Base-by-base conservation (phyloP, 2,888 invertebrate species). In the Microctonus brassicae region DNA sequence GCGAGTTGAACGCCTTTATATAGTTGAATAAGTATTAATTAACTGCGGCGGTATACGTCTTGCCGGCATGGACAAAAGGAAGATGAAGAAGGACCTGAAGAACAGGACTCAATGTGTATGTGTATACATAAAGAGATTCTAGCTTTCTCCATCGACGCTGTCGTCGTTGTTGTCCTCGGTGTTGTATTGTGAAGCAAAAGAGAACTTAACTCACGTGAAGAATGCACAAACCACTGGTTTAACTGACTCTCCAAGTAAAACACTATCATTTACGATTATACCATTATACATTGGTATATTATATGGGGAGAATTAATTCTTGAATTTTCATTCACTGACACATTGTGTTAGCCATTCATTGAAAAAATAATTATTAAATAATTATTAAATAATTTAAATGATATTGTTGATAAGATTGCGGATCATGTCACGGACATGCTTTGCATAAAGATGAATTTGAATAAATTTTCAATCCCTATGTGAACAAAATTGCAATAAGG, bases 1-100 rank as follows among this genome's bases (percentile, higher is more conserved):
- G 57, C 33, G 52, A 73, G 75, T 69, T 66, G 73, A 72, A 72
- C 47, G 66, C 39, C 33, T 66, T 61, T 72, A 64, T 70, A 61
- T 60, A 62, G 65, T 47, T 53, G 70, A 76, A 77, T 72, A 60
- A 73, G 74, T 76, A 77, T 77, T 77, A 77, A 77, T 77, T 77
- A 77, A 77, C 53, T 61, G 58, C 68, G 58, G 76, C 53, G 29
- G 65, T 65, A 29, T 64, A 26, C 52, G 47, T 20, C 13, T 33
- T 53, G 47, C 7, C 24, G 57, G 11, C 26, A 24, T 24, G 26
- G 24, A 57, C 26, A 53, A 24, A 53, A 53, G 53, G 53, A 53
- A 57, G 26, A 57, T 57, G n/a, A 57, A 57, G 26, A 57, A 26
- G 26, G 26, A 57, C 26, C 29, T 10, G 39, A n/a, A 57, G 13